Conservation (phyloP, 2,113 vertebrate genomes). For the Paratilapia polleni region DNA sequence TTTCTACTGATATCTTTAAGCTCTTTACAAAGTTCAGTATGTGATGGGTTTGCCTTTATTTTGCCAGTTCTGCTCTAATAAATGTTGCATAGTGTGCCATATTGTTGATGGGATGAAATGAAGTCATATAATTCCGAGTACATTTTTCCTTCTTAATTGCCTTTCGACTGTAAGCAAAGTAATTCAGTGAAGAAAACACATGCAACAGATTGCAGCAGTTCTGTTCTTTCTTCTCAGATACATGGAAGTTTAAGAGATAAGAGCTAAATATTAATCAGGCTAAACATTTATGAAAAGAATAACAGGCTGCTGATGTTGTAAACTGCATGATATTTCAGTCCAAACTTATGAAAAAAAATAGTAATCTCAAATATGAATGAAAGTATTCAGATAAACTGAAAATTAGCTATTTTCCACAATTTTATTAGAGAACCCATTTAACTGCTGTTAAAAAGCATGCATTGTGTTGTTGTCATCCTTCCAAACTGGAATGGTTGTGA, state of each 20-base stretch:
- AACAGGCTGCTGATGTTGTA: not conserved
- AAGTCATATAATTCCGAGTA: slow-evolving; percentile 1
- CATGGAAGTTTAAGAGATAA: not conserved
- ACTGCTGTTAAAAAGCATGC: too few relatives aligned
- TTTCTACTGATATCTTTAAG: not conserved
- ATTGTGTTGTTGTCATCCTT: too few relatives aligned
- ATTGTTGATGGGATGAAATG: not conserved
- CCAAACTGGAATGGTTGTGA: too few relatives aligned
- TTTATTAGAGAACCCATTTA: too few relatives aligned
- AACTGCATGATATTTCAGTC: not conserved
- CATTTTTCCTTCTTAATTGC: not conserved
- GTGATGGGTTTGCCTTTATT: not conserved
- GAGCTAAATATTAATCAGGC: not conserved
- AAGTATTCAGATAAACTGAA: not conserved
- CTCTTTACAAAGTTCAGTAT: not conserved
- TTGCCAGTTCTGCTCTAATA: not conserved
- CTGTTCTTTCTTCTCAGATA: not conserved
- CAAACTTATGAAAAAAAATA: not conserved
- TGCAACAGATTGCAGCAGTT: not conserved
- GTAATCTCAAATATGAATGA: not conserved
- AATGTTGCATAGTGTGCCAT: not conserved
- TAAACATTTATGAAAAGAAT: not conserved
- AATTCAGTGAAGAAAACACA: slow-evolving; percentile 15
- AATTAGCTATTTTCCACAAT: too few relatives aligned
- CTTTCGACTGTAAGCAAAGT: not conserved